phyloP scores from a whole-genome alignment of 2,888 invertebrate genomes.

The Sipha maydis region DNA sequence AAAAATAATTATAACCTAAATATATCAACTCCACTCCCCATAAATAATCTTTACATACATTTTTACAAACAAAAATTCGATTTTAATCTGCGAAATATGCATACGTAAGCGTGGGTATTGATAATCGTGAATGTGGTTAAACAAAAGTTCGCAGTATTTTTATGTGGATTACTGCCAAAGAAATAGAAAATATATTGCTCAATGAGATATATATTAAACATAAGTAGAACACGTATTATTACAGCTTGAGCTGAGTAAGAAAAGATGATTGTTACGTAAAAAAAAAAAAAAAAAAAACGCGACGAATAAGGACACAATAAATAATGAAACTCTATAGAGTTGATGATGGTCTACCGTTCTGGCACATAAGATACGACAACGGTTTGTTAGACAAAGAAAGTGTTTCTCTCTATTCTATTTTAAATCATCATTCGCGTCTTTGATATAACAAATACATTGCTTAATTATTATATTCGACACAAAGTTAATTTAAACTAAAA shows the following conservation, averaged over 20 bases:
- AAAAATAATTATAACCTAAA: too few species aligned
- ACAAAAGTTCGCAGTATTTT: neutral
- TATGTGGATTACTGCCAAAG: conserved; percentile 34
- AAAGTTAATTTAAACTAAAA: neutral
- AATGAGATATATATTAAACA: conserved; percentile 42
- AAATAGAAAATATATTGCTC: conserved; percentile 22
- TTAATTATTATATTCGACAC: too few species aligned
- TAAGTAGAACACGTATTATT: conserved; percentile 49
- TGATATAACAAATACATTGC: neutral
- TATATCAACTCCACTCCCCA: too few species aligned
- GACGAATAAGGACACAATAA: conserved; percentile 40
- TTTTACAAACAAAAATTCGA: neutral
- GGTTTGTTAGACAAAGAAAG: neutral
- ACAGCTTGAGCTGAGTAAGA: neutral
- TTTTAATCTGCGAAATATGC: neutral
- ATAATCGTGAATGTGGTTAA: neutral
- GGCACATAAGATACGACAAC: conserved; percentile 1
- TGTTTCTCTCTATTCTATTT: neutral
- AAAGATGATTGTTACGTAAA: conserved; percentile 51
- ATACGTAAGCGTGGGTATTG: neutral
- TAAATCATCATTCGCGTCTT: neutral
- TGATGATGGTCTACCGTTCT: conserved; percentile 3
- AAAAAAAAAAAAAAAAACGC: conserved; percentile 28
- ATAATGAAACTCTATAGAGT: conserved; percentile 23
- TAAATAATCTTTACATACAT: too few species aligned